These are phyloP conservation scores for Emmelina monodactyla DNA, from an alignment of 2,888 invertebrate species.

Conservation along the genomic window DNA sequence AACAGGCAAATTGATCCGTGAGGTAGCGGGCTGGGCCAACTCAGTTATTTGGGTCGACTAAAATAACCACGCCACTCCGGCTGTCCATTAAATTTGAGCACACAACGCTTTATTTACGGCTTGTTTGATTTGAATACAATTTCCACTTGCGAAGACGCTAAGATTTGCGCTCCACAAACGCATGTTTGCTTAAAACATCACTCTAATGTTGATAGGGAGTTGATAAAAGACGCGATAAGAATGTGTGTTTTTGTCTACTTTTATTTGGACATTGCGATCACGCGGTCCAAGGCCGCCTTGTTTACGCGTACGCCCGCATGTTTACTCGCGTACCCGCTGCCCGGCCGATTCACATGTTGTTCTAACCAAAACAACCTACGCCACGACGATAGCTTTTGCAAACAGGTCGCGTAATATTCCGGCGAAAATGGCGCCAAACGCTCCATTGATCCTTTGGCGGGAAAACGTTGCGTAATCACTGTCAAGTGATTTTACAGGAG, in stretches of 20 bases:
- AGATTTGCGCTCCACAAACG: too few species aligned
- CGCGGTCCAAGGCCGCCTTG: constrained; percentile 53
- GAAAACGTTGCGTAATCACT: constrained; percentile 45
- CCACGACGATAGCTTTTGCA: constrained; percentile 22
- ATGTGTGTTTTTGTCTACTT: constrained; percentile 28
- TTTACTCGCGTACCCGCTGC: constrained; percentile 25
- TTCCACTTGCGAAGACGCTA: too few species aligned
- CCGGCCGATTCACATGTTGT: constrained; percentile 26
- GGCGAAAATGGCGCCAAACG: constrained; percentile 54
- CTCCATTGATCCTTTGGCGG: constrained; percentile 56
- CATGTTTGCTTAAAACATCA: constrained; percentile 18
- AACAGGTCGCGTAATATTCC: constrained; percentile 31
- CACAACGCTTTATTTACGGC: constrained; percentile 3
- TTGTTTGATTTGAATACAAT: neutral
- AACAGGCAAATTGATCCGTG: constrained; percentile 7
- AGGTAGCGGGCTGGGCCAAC: constrained; percentile 24
- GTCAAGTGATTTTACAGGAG: constrained; percentile 26
- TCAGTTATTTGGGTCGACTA: constrained; percentile 58
- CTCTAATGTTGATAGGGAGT: constrained; percentile 32
- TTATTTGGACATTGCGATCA: constrained; percentile 16
- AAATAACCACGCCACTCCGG: constrained; percentile 46
- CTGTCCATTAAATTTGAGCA: constrained; percentile 28
- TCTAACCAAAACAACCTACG: constrained; percentile 20
- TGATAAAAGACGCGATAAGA: constrained; percentile 37
- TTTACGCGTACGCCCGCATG: constrained; percentile 27